Conservation (phyloP, 2,888 invertebrate species). For the Catocala sponsa region DNA sequence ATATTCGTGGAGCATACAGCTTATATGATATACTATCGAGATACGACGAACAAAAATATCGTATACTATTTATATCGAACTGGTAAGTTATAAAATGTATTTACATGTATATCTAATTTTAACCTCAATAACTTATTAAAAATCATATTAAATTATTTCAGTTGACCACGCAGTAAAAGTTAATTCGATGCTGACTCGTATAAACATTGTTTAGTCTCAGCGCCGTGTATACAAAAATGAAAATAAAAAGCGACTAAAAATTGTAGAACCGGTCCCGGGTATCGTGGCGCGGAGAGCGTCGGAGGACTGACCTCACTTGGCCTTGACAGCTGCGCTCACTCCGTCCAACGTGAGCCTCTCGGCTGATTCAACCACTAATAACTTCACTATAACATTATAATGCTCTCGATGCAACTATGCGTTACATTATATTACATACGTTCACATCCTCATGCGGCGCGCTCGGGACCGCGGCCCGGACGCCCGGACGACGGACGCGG, state of each 20-base stretch:
- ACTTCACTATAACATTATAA: conserved; percentile 84
- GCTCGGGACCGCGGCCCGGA: conserved; percentile 38
- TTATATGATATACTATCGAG: conserved; percentile 8
- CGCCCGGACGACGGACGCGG: conserved; percentile 32
- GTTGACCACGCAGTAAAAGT: conserved; percentile 80
- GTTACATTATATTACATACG: conserved; percentile 67
- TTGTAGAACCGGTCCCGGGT: conserved; percentile 86
- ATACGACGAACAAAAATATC: conserved; percentile 5
- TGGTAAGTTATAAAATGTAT: conserved; percentile 14
- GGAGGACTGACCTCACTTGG: conserved; percentile 87
- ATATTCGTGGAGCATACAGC: conserved; percentile 4
- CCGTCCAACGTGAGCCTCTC: conserved; percentile 75
- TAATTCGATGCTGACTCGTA: conserved; percentile 84
- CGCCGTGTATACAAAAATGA: conserved; percentile 87
- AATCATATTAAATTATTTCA: conserved; percentile 64
- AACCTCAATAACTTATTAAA: conserved; percentile 50
- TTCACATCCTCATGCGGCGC: conserved; percentile 46
- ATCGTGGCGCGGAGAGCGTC: conserved; percentile 84
- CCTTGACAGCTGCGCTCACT: conserved; percentile 87
- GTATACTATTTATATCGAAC: not conserved
- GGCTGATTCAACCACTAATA: conserved; percentile 84
- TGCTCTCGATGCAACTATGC: conserved; percentile 79
- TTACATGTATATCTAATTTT: conserved; percentile 35
- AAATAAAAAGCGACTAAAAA: conserved; percentile 87
- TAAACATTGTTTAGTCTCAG: conserved; percentile 87